A percentile compares a stretch with the other conserved stretches of the same genome.
These are phyloP conservation scores for Ommatoiulus sabulosus DNA, from an alignment of 2,888 invertebrate genomes.

Conservation along the genomic window DNA sequence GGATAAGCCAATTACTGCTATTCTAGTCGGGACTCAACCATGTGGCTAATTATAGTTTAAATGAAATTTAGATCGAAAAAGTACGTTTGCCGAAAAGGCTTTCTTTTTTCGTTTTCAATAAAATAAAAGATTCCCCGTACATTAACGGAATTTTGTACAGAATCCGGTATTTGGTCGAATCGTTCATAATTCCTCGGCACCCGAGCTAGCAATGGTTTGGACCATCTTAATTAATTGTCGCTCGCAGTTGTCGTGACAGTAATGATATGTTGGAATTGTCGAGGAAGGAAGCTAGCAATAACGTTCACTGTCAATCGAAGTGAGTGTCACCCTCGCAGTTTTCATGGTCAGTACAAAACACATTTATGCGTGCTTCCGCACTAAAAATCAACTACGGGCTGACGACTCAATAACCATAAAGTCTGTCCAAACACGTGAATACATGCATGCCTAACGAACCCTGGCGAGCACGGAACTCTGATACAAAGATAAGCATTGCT, in stretches of 20 bases:
- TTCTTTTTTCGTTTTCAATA: no score
- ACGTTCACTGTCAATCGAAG: conserved; percentile 17
- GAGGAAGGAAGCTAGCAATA: conserved; percentile 5
- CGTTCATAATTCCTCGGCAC: neutral
- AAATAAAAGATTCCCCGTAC: no score
- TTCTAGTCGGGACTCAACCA: no score
- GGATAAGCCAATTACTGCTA: no score
- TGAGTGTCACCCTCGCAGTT: conserved; percentile 11
- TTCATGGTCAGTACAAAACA: conserved; percentile 25
- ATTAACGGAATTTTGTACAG: neutral
- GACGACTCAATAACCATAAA: conserved; percentile 18
- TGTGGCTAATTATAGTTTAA: no score
- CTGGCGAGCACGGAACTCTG: neutral
- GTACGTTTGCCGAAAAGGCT: no score
- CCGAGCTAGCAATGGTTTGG: neutral
- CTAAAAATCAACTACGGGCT: conserved; percentile 8
- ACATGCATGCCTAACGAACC: conserved; percentile 4
- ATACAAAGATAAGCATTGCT: neutral
- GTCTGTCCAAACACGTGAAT: neutral
- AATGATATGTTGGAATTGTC: conserved; percentile 9
- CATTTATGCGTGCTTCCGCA: neutral
- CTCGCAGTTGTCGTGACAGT: conserved; percentile 7
- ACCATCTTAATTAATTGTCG: conserved; percentile 11
- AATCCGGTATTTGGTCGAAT: neutral
- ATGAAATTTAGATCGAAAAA: no score